A percentile compares a stretch with the other conserved stretches of the same genome.
phyloP scores from a whole-genome alignment of 2,888 invertebrate species.

The Biston stratarius region DNA sequence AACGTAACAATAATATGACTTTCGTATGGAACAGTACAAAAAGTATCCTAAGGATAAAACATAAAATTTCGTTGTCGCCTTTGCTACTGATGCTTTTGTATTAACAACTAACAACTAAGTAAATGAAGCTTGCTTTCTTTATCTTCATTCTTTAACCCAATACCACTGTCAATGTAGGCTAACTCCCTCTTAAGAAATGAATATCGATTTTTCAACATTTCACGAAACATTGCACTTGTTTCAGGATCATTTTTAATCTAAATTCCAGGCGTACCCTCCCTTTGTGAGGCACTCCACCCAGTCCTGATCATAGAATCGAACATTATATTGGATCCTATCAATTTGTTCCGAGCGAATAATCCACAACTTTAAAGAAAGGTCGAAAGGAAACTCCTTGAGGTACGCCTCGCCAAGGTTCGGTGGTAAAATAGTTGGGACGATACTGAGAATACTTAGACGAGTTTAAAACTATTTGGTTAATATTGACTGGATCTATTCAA shows the following conservation, averaged over 20 bases:
- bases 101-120: slow-evolving; percentile 1
- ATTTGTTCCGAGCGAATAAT: slow-evolving; percentile 67
- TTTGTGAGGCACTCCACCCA: slow-evolving; percentile 65
- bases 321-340: slow-evolving; percentile 68
- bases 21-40: not conserved
- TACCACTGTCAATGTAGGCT: not conserved
- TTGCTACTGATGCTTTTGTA: not conserved
- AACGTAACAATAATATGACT: not conserved
- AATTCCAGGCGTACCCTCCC: slow-evolving; percentile 71
- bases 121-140: not conserved
- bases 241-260: slow-evolving; percentile 78
- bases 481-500: slow-evolving; percentile 1
- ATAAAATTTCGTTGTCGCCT: no score
- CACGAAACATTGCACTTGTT: slow-evolving; percentile 73
- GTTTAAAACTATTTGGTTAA: slow-evolving; percentile 15
- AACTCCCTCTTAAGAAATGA: slow-evolving; percentile 49
- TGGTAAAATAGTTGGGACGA: slow-evolving; percentile 14
- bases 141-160: not conserved
- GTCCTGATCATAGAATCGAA: slow-evolving; percentile 54
- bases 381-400: slow-evolving; percentile 37
- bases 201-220: slow-evolving; percentile 59
- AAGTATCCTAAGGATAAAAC: no score
- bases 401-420: slow-evolving; percentile 15
- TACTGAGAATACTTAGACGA: slow-evolving; percentile 10
- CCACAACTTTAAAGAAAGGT: slow-evolving; percentile 56